Conservation (phyloP, 2,888 invertebrate genomes). For the Clepsis dumicolana region DNA sequence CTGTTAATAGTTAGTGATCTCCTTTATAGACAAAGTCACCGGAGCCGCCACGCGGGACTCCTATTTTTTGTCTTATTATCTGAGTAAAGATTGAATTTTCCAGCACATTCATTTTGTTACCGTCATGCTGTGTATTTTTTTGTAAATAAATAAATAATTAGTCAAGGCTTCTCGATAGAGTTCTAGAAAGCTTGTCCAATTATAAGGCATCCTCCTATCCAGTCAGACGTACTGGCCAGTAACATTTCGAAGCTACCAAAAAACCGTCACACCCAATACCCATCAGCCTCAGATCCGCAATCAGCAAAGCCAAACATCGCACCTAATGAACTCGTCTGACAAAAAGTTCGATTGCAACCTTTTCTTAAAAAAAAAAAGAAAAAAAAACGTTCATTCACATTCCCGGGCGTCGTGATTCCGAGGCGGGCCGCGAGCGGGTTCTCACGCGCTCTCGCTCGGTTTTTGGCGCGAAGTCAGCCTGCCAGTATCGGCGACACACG, state of each 20-base stretch:
- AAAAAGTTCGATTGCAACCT: constrained; percentile 58
- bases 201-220: neutral
- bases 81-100: too few relatives aligned
- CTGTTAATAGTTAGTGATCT: too few relatives aligned
- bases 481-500: constrained; percentile 53
- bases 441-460: constrained; percentile 78
- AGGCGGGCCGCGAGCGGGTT: constrained; percentile 69
- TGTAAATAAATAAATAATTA: too few relatives aligned
- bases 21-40: too few relatives aligned
- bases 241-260: neutral
- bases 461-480: constrained; percentile 73
- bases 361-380: constrained; percentile 49
- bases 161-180: too few relatives aligned
- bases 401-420: constrained; percentile 69
- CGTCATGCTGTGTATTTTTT: too few relatives aligned
- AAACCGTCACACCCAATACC: neutral
- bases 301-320: constrained; percentile 24
- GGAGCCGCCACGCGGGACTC: too few relatives aligned
- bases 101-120: too few relatives aligned
- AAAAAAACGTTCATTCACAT: constrained; percentile 68
- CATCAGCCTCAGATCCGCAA: constrained; percentile 9
- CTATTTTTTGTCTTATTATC: too few relatives aligned
- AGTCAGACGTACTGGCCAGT: too few relatives aligned
- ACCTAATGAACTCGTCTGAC: constrained; percentile 44
- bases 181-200: too few relatives aligned